A percentile compares a stretch with the other conserved stretches of the same genome.
These are phyloP conservation scores for Thecocarcelia acutangulata DNA, from an alignment of 2,888 invertebrate genomes.

Conservation along the genomic window DNA sequence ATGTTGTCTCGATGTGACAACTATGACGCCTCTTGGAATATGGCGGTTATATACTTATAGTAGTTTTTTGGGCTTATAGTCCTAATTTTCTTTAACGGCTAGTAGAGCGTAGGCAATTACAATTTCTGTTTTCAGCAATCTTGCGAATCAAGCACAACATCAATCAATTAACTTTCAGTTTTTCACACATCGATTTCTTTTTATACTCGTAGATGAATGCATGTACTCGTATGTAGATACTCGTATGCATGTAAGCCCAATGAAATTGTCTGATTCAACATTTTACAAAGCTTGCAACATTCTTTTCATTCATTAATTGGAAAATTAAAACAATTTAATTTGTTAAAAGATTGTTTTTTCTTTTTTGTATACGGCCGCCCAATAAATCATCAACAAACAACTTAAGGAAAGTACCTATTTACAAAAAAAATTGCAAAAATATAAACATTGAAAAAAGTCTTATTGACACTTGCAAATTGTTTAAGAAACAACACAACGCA, in stretches of 20 bases:
- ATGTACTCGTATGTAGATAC: not conserved
- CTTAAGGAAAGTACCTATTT: not conserved
- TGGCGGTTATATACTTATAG: too few species aligned
- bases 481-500: constrained; percentile 13
- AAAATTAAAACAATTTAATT: constrained; percentile 67
- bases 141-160: not conserved
- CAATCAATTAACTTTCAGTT: constrained; percentile 2
- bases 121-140: too few species aligned
- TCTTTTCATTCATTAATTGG: constrained; percentile 49
- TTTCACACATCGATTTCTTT: not conserved
- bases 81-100: too few species aligned
- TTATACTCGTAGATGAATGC: too few species aligned
- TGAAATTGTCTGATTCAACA: constrained; percentile 62
- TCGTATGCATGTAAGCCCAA: not conserved
- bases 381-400: constrained; percentile 45
- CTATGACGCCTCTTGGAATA: too few species aligned
- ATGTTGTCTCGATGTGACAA: too few species aligned
- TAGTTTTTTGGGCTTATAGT: too few species aligned
- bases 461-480: constrained; percentile 42
- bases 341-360: constrained; percentile 27
- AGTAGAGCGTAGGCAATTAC: too few species aligned
- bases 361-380: constrained; percentile 4
- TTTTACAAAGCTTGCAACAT: constrained; percentile 62
- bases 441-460: not conserved
- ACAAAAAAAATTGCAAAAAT: not conserved